Percentiles rank a stretch among this genome's conserved stretches.
Conservation (phyloP, 53 echinoderm and acorn worm species). For the Paracentrotus lividus region DNA sequence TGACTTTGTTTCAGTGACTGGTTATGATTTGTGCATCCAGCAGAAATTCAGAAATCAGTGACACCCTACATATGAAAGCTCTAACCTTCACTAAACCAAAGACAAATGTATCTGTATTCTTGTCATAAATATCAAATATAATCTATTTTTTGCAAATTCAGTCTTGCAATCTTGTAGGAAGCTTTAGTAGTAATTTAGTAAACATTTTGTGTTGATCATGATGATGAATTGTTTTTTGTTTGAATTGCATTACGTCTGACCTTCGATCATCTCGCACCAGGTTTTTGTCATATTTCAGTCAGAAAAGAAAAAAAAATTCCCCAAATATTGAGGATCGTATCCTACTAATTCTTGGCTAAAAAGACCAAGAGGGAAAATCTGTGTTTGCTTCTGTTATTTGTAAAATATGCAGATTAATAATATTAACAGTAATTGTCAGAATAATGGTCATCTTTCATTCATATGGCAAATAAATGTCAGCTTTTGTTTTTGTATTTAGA, state of each 20-base stretch:
- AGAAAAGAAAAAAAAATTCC: too few relatives aligned
- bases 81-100: conserved; percentile 1
- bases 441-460: too few relatives aligned
- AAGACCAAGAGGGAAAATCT: not conserved
- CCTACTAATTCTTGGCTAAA: not conserved
- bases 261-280: not conserved
- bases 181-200: not conserved
- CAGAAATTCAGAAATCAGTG: not conserved
- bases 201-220: not conserved
- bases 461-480: too few relatives aligned
- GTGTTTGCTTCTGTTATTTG: not conserved
- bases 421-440: too few relatives aligned
- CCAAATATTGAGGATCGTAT: not conserved
- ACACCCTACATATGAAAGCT: not conserved
- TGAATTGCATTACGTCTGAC: not conserved
- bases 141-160: not conserved
- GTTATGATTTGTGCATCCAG: not conserved
- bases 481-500: too few relatives aligned
- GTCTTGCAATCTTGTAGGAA: not conserved
- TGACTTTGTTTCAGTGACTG: not conserved
- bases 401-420: too few relatives aligned
- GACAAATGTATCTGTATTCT: not conserved
- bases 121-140: not conserved
- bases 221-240: not conserved
- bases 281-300: not conserved